Percentiles rank a stretch among this genome's conserved stretches.
These are phyloP conservation scores for Turritopsis dohrnii DNA, from an alignment of 30 jellyfish, hydroid and myxozoan genomes.

Conservation along the genomic window DNA sequence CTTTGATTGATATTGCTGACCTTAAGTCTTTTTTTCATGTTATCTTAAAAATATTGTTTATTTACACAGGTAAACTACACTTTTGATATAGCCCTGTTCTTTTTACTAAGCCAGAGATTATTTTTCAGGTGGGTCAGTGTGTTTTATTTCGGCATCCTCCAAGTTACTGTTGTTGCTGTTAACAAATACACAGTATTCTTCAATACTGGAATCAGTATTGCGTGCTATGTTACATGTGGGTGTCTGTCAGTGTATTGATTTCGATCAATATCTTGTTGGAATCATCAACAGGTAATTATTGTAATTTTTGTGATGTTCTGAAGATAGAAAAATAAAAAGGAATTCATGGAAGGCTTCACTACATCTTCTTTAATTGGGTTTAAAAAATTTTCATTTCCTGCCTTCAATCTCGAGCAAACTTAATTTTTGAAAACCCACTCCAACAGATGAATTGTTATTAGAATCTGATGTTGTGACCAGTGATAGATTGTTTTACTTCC, in stretches of 20 bases:
- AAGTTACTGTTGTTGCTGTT: background rate
- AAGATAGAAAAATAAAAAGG: too few species aligned
- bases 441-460: too few species aligned
- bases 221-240: slow-evolving; percentile 44
- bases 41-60: background rate
- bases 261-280: slow-evolving; percentile 38
- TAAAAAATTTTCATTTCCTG: too few species aligned
- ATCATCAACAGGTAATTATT: slow-evolving; percentile 18
- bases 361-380: too few species aligned
- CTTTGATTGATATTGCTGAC: background rate
- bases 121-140: slow-evolving; percentile 6
- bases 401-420: too few species aligned
- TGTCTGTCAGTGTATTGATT: slow-evolving; percentile 47
- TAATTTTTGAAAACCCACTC: too few species aligned
- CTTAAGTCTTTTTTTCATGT: background rate
- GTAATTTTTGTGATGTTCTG: too few species aligned
- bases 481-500: too few species aligned
- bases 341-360: too few species aligned
- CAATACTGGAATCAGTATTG: slow-evolving; percentile 9
- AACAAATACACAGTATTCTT: background rate
- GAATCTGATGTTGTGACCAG: too few species aligned
- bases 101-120: background rate
- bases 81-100: too few species aligned
- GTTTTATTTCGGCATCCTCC: background rate
- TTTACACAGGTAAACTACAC: background rate